phyloP scores from a whole-genome alignment of 2,797 vertebrate species.

The Semaprochilodus insignis region DNA sequence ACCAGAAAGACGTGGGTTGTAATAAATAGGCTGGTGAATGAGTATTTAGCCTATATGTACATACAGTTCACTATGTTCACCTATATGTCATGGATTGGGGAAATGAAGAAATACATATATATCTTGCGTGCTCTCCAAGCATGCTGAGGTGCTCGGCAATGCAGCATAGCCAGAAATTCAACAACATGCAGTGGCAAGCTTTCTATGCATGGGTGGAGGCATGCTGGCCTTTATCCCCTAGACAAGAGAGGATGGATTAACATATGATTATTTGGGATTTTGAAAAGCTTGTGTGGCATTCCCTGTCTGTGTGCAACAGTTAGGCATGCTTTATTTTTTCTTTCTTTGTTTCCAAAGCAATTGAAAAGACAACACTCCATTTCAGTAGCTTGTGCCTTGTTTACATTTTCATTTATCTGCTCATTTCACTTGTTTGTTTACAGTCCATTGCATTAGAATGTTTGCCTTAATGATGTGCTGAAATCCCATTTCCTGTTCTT shows the following conservation, averaged over 20 bases:
- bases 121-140: neutral
- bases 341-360: neutral
- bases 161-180: neutral
- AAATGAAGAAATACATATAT: no score
- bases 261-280: neutral
- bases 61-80: no score
- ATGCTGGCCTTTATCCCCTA: neutral
- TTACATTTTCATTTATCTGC: constrained; percentile 37
- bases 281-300: neutral
- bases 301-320: neutral
- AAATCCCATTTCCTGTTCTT: constrained; percentile 57
- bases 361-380: neutral
- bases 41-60: no score
- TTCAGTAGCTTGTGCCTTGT: constrained; percentile 7
- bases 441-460: constrained; percentile 38
- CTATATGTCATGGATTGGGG: no score
- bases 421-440: constrained; percentile 60
- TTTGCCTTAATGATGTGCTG: constrained; percentile 42
- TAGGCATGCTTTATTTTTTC: neutral
- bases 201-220: neutral
- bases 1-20: no score
- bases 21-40: no score
- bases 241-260: neutral
- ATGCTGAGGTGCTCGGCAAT: neutral
- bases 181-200: neutral